A percentile compares a stretch with the other conserved stretches of the same genome.
phyloP scores from a whole-genome alignment of 2,888 invertebrate species.

The Molanna angustata region DNA sequence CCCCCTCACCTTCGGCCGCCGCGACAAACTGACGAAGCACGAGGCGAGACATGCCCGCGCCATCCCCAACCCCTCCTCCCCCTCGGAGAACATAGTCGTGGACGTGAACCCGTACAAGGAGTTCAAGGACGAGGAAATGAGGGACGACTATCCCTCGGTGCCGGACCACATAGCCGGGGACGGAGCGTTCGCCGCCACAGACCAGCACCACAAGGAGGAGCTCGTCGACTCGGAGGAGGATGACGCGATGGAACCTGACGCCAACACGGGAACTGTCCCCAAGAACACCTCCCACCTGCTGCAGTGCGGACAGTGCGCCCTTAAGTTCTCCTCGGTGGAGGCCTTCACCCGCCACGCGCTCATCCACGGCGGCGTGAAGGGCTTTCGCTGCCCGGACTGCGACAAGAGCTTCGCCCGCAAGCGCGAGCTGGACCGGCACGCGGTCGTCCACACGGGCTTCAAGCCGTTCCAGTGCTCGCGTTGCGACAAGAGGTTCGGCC shows the following conservation, averaged over 20 bases:
- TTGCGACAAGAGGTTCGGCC: constrained; percentile 65
- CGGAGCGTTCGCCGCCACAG: constrained; percentile 44
- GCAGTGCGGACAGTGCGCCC: constrained; percentile 51
- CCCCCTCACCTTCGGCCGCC: constrained; percentile 62
- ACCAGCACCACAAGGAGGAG: constrained; percentile 40
- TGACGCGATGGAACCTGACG: not conserved
- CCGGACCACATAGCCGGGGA: constrained; percentile 55
- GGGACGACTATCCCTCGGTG: constrained; percentile 44
- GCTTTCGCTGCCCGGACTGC: constrained; percentile 64
- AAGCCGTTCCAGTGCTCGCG: constrained; percentile 66
- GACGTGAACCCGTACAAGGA: constrained; percentile 59
- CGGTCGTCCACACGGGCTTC: constrained; percentile 63
- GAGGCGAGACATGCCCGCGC: constrained; percentile 56
- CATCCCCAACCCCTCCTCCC: constrained; percentile 21
- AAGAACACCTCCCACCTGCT: not conserved
- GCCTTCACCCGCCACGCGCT: constrained; percentile 55
- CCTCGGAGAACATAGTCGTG: constrained; percentile 55
- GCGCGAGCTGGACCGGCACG: constrained; percentile 68
- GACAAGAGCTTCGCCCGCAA: constrained; percentile 66
- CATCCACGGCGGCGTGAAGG: constrained; percentile 54
- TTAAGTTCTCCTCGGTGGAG: constrained; percentile 52
- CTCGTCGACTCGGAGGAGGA: constrained; percentile 22
- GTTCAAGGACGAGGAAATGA: constrained; percentile 36
- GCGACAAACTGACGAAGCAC: constrained; percentile 67
- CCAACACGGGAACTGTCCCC: not conserved